Evolutionary conservation across 2,113 vertebrate species (phyloP).

Genomic region (Syrrhaptes paradoxus): DNA sequence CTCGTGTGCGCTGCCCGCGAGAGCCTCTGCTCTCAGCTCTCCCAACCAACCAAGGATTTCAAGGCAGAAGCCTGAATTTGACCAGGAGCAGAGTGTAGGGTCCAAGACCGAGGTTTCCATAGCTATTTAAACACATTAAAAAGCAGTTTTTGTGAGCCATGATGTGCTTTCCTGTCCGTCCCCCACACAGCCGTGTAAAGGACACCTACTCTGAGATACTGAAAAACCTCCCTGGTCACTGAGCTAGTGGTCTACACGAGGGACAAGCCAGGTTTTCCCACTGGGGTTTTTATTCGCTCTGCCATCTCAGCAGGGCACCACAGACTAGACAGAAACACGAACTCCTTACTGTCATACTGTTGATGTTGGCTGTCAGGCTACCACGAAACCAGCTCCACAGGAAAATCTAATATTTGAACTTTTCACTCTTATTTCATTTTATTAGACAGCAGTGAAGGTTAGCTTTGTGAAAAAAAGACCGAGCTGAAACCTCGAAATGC

Average conservation of each 20-base stretch:
- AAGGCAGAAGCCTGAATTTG: background rate
- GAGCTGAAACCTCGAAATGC: conserved; percentile 35
- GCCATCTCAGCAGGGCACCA: conserved; percentile 68
- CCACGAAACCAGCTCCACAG: conserved; percentile 69
- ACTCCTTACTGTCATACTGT: conserved; percentile 55
- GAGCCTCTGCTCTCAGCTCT: background rate
- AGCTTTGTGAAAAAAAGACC: conserved; percentile 43
- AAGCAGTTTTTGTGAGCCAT: background rate
- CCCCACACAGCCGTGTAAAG: background rate
- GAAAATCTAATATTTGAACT: conserved; percentile 86
- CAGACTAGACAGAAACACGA: conserved; percentile 80
- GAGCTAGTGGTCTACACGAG: background rate
- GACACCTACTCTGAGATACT: background rate
- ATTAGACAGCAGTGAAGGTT: conserved; percentile 68
- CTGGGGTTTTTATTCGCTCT: conserved; percentile 16
- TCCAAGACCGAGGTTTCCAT: background rate
- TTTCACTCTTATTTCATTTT: conserved; percentile 76
- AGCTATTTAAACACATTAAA: background rate
- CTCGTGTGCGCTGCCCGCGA: fast-evolving
- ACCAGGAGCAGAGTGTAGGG: background rate
- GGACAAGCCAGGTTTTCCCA: background rate
- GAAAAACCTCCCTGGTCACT: background rate
- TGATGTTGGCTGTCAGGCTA: conserved; percentile 71
- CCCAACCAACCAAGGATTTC: background rate
- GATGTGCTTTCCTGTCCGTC: background rate